Evolutionary conservation across 2,797 vertebrate species (phyloP).

Genomic region (Gambusia yucatana): DNA sequence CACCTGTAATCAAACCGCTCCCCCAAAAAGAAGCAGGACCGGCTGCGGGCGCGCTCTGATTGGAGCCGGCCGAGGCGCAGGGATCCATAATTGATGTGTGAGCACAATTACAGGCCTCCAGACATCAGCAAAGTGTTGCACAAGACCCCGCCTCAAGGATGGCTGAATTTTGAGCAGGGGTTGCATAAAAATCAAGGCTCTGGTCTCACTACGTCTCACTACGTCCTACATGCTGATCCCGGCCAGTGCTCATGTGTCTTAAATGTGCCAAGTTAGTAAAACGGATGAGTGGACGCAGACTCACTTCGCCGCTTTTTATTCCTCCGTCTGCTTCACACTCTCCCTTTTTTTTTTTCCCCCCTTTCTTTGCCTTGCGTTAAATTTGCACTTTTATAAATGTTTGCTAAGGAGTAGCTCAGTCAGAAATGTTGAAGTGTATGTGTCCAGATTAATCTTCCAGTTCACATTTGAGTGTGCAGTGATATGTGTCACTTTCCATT

Average conservation of each 20-base stretch:
- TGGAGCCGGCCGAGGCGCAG: slow-evolving; percentile 76
- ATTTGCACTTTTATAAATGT: slow-evolving; percentile 55
- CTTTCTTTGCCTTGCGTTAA: slow-evolving; percentile 26
- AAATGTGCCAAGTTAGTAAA: slow-evolving; percentile 61
- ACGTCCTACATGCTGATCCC: slow-evolving; percentile 53
- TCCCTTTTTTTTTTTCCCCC: slow-evolving; percentile 42
- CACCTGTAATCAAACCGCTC: slow-evolving; percentile 90
- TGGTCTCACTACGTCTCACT: slow-evolving; percentile 29
- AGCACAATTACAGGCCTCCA: slow-evolving; percentile 89
- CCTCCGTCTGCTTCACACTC: slow-evolving; percentile 50
- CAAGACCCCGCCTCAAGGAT: slow-evolving; percentile 85
- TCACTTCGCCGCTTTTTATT: slow-evolving; percentile 56
- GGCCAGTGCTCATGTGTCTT: slow-evolving; percentile 34
- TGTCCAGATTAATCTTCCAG: neutral
- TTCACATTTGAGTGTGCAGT: neutral
- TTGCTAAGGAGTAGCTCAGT: slow-evolving; percentile 59
- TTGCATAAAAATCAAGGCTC: slow-evolving; percentile 87
- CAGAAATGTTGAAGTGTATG: slow-evolving; percentile 12
- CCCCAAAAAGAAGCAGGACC: slow-evolving; percentile 56
- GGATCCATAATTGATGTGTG: slow-evolving; percentile 91
- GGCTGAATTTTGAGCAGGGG: slow-evolving; percentile 86
- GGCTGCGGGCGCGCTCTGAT: slow-evolving; percentile 72
- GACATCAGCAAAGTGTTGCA: slow-evolving; percentile 87
- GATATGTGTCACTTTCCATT: neutral
- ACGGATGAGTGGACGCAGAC: slow-evolving; percentile 61